Conservation (phyloP, 2,797 vertebrate species). For the Coreius guichenoti region DNA sequence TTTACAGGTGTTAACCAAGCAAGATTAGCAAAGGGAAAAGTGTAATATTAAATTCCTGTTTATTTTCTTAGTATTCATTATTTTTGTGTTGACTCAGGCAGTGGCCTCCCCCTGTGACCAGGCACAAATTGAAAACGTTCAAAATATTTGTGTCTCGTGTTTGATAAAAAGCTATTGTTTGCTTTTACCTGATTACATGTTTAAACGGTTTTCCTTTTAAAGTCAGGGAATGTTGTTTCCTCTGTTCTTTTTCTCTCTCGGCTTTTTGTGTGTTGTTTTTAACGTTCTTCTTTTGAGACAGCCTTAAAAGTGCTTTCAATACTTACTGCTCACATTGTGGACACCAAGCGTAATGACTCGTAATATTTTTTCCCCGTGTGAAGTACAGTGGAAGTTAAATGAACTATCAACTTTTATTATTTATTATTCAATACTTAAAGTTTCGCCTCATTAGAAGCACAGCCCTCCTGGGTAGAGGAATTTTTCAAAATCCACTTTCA, state of each 20-base stretch:
- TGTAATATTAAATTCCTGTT: constrained; percentile 40
- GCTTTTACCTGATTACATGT: neutral
- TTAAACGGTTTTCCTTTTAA: neutral
- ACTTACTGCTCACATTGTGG: constrained; percentile 92
- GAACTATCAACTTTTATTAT: constrained; percentile 99
- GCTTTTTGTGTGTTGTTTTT: constrained; percentile 44
- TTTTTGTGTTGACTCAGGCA: constrained; percentile 28
- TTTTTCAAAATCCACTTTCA: constrained; percentile 98
- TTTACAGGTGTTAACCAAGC: constrained; percentile 53
- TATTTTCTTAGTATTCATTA: constrained; percentile 31
- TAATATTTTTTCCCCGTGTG: constrained; percentile 92
- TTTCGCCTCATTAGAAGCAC: constrained; percentile 99
- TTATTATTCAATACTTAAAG: constrained; percentile 99
- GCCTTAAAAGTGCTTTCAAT: constrained; percentile 74
- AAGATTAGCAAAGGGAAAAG: constrained; percentile 41
- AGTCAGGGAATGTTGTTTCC: neutral
- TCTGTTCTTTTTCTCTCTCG: constrained; percentile 6
- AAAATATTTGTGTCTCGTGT: neutral
- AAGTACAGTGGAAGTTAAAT: constrained; percentile 98
- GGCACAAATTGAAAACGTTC: constrained; percentile 9
- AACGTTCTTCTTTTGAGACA: constrained; percentile 56
- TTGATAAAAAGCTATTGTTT: neutral
- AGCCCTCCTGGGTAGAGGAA: constrained; percentile 92
- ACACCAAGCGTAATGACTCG: constrained; percentile 95
- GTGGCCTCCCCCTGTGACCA: constrained; percentile 17